A percentile compares a stretch with the other conserved stretches of the same genome.
These are phyloP conservation scores for Petromus typicus DNA, from an alignment of 2,113 vertebrate species.

Conservation along the genomic window DNA sequence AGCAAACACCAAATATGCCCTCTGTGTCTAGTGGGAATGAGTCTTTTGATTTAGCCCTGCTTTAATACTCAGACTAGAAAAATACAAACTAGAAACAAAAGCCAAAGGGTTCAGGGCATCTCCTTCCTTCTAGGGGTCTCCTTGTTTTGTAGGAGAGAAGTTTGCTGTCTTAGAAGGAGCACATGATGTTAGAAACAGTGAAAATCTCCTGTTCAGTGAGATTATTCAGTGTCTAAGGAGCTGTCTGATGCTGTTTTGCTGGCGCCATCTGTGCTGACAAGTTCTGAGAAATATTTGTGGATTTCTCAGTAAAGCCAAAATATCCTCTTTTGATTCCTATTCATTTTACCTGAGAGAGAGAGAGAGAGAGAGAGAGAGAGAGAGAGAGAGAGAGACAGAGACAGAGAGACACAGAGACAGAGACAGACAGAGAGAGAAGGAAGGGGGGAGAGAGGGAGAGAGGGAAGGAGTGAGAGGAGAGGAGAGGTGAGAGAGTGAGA, in stretches of 20 bases:
- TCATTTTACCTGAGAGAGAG: slow-evolving; percentile 33
- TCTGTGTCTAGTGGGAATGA: slow-evolving; percentile 60
- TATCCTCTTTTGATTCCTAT: slow-evolving; percentile 45
- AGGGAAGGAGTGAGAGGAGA: not conserved
- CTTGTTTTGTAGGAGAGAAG: slow-evolving; percentile 7
- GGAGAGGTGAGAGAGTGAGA: not conserved
- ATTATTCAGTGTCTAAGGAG: slow-evolving; percentile 5
- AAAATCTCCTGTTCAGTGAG: slow-evolving; percentile 46
- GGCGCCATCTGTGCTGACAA: slow-evolving; percentile 14
- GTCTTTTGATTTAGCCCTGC: slow-evolving; percentile 9
- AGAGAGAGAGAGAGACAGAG: slow-evolving; percentile 2
- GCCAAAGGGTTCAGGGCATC: not conserved
- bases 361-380: not conserved
- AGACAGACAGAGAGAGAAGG: not conserved
- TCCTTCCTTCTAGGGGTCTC: slow-evolving; percentile 21
- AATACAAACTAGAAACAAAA: slow-evolving; percentile 27
- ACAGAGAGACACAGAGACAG: not conserved
- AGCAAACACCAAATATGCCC: slow-evolving; percentile 63
- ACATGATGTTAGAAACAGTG: not conserved
- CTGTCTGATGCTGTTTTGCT: slow-evolving; percentile 32
- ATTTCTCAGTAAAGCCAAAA: slow-evolving; percentile 68
- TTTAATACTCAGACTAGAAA: slow-evolving; percentile 36
- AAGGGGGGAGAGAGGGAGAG: not conserved
- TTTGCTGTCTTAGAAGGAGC: slow-evolving; percentile 23
- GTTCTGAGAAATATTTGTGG: slow-evolving; percentile 78